Percentiles rank a stretch among this genome's conserved stretches.
phyloP scores from a whole-genome alignment of 2,888 invertebrate species.

The Cordilura impudica region DNA sequence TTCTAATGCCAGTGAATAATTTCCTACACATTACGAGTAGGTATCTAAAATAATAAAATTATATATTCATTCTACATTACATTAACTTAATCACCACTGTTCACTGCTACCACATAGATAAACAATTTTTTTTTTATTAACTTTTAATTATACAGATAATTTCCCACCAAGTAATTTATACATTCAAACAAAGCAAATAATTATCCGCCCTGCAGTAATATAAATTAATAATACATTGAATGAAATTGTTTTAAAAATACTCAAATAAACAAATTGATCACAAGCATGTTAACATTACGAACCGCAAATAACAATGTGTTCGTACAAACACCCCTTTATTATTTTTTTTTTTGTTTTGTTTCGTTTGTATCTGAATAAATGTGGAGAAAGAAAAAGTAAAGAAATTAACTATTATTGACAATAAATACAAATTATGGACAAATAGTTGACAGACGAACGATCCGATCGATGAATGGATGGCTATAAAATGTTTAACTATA shows the following conservation, averaged over 20 bases:
- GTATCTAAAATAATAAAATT: too few species aligned
- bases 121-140: background rate
- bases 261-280: constrained; percentile 25
- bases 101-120: background rate
- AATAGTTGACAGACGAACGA: constrained; percentile 31
- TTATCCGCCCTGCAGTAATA: background rate
- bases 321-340: background rate
- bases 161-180: background rate
- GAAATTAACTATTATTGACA: constrained; percentile 59
- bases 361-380: background rate
- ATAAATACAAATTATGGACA: constrained; percentile 57
- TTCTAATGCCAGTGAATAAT: too few species aligned
- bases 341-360: background rate
- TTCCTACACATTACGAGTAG: too few species aligned
- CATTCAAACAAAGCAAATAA: background rate
- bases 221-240: background rate
- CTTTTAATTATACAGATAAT: constrained; percentile 25
- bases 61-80: background rate
- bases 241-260: too few species aligned
- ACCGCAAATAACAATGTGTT: constrained; percentile 22
- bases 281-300: constrained; percentile 38
- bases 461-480: background rate
- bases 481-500: too few species aligned
- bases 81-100: background rate
- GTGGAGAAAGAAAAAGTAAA: constrained; percentile 1